A percentile compares a stretch with the other conserved stretches of the same genome.
Conservation (phyloP, 2,113 vertebrate genomes). For the Sylvia atricapilla region DNA sequence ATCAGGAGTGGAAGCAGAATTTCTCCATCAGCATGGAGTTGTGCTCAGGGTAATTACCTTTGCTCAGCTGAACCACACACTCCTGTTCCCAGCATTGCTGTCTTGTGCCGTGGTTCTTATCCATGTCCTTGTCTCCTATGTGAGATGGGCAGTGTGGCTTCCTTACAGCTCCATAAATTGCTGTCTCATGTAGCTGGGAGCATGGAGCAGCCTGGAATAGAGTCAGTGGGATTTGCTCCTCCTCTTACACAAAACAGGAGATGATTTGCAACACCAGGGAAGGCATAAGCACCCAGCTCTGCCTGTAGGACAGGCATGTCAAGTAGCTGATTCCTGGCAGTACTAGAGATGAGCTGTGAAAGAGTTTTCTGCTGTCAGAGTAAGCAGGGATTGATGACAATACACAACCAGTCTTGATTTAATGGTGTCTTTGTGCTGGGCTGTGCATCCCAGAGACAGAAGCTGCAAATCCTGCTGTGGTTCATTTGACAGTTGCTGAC, state of each 20-base stretch:
- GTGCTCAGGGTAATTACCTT: neutral
- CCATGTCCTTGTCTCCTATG: fast-evolving
- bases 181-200: neutral
- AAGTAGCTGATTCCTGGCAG: neutral
- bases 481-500: neutral
- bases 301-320: fast-evolving
- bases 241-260: neutral
- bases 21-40: neutral
- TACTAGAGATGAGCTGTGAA: neutral
- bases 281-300: neutral
- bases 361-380: neutral
- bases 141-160: neutral
- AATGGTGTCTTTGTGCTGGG: neutral
- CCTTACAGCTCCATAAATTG: neutral
- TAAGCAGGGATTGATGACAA: neutral
- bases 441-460: neutral
- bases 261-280: neutral
- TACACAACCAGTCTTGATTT: neutral
- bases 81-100: neutral
- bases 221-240: neutral
- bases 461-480: neutral
- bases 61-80: neutral
- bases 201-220: fast-evolving
- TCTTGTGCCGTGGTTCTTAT: fast-evolving
- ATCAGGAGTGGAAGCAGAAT: neutral